Evolutionary conservation across 2,797 vertebrate species (phyloP), one percentile per base, ranked within the genome.

Genomic region (Thripadectes ignobilis): DNA sequence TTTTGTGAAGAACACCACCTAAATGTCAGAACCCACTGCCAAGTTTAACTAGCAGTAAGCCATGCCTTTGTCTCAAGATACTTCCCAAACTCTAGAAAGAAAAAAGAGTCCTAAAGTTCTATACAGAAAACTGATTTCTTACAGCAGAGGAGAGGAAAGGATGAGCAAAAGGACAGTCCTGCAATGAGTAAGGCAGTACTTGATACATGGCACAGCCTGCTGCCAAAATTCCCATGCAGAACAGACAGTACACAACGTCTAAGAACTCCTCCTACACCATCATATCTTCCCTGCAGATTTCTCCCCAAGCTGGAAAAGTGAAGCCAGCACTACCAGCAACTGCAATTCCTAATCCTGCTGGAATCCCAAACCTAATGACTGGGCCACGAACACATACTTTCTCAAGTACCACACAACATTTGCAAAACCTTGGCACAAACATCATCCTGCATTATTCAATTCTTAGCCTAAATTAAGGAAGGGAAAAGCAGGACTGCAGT

Each of bases 191-290:
- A 76, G 84, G 86, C 88, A 93, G 76, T 23, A 41, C 63, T 88
- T 36, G 74, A 75, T 85, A 66, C 77, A 95, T 58, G 88, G 69
- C 91, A 93, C 59, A 95, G 85, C 67, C 74, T 0, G 5, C 74
- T 86, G 93, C 95, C 96, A 96, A 92, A 92, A 95, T 90, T 94
- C 95, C 80, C 84, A 41, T 82, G 76, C 34, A 79, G 94, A 96
- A 96, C 95, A 95, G 86, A 78, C 67, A 93, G 94, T 94, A 93
- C 94, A 87, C 84, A 93, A 71, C 6, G 69, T 81, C 92, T 91
- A 68, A 87, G 86, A 92, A 91, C 75, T 93, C 96, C 95, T 96
- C 94, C 93, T 52, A 95, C 95, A 92, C 89, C 86, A 66, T 67
- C 54, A 2, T 7, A 73, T 82, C 86, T 57, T 94, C 81, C 48